A percentile compares a stretch with the other conserved stretches of the same genome.
phyloP scores from a whole-genome alignment of 2,797 vertebrate species.

The Strix occidentalis region DNA sequence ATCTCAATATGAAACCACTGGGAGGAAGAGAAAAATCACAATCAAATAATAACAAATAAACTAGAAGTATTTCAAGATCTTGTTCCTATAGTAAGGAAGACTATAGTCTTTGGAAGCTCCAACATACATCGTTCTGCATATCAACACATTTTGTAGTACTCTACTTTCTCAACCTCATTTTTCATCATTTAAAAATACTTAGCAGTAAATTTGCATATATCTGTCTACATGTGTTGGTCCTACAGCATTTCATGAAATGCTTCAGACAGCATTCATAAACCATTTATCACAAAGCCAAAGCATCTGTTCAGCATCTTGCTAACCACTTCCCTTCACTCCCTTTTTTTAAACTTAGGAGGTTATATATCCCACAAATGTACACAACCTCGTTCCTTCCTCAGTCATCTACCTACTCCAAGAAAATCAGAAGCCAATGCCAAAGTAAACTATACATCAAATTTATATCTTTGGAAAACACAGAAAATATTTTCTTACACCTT shows the following conservation, averaged over 20 bases:
- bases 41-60: neutral
- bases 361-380: neutral
- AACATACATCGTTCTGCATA: neutral
- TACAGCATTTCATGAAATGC: slow-evolving; percentile 13
- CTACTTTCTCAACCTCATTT: neutral
- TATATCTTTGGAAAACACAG: neutral
- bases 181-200: slow-evolving; percentile 12
- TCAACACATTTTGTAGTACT: neutral
- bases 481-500: neutral
- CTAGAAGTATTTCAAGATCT: neutral
- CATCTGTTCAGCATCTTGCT: slow-evolving; percentile 55
- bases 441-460: neutral
- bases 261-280: slow-evolving; percentile 22
- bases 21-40: neutral
- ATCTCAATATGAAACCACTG: neutral
- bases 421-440: neutral
- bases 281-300: slow-evolving; percentile 55
- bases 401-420: neutral
- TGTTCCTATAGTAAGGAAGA: neutral
- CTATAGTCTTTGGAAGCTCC: neutral
- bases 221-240: neutral
- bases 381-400: neutral
- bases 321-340: neutral
- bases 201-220: neutral
- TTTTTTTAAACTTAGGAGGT: neutral